phyloP scores from a whole-genome alignment of 2,113 vertebrate species.

The Aix galericulata region DNA sequence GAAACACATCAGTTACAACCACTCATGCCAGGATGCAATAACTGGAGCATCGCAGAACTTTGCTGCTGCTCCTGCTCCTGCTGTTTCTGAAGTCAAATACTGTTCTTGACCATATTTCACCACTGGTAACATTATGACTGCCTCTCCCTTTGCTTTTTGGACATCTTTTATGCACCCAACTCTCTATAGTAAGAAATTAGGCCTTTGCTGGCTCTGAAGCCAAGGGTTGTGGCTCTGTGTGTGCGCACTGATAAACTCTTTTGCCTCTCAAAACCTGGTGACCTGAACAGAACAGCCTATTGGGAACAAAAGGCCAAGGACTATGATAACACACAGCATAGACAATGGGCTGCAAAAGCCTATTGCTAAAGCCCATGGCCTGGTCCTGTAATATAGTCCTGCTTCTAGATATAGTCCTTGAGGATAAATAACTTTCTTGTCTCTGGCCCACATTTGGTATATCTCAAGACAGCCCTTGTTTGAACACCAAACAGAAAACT shows the following conservation, averaged over 20 bases:
- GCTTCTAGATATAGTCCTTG: neutral
- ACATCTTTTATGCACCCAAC: neutral
- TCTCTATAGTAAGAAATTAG: neutral
- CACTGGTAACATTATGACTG: neutral
- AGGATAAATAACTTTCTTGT: neutral
- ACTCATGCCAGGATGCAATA: neutral
- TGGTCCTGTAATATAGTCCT: neutral
- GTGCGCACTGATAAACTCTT: neutral
- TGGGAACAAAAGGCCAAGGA: neutral
- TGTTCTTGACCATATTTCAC: neutral
- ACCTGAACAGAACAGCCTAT: neutral
- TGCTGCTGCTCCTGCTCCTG: neutral
- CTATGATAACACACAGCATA: neutral
- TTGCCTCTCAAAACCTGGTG: neutral
- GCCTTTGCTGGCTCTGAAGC: neutral
- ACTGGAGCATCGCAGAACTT: neutral
- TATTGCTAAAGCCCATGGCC: neutral
- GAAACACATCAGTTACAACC: neutral
- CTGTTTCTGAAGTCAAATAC: rapidly evolving
- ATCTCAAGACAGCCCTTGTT: neutral
- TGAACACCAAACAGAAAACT: neutral
- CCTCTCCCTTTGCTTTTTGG: neutral
- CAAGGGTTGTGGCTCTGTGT: neutral
- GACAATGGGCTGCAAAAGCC: no score
- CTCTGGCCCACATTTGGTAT: neutral